phyloP scores from a whole-genome alignment of 2,888 invertebrate species.

The Eristalis tenax region DNA sequence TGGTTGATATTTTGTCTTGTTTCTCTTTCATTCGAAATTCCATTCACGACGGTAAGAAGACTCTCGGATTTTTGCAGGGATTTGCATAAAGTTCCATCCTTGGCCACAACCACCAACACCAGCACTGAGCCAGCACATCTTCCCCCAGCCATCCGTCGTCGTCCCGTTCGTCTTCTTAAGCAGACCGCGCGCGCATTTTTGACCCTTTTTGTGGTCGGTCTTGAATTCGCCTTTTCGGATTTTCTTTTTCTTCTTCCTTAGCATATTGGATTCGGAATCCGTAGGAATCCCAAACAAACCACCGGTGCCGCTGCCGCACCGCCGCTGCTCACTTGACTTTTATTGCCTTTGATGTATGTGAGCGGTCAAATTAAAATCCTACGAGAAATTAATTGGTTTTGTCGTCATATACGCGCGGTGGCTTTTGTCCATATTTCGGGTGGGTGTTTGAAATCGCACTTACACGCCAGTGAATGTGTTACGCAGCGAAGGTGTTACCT shows the following conservation, averaged over 20 bases:
- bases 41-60: slow-evolving; percentile 40
- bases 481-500: slow-evolving; percentile 56
- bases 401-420: slow-evolving; percentile 45
- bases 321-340: slow-evolving; percentile 1
- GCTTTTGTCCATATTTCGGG: neutral
- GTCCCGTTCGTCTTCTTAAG: neutral
- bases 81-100: slow-evolving; percentile 65
- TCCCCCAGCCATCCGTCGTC: neutral
- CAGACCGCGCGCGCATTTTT: slow-evolving; percentile 19
- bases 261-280: slow-evolving; percentile 11
- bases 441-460: slow-evolving; percentile 57
- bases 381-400: slow-evolving; percentile 70
- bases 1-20: neutral
- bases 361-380: slow-evolving; percentile 69
- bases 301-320: too few species aligned
- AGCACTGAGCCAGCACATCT: neutral
- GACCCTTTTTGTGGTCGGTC: slow-evolving; percentile 36
- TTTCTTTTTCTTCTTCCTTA: slow-evolving; percentile 16
- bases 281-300: neutral
- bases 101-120: neutral
- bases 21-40: slow-evolving; percentile 42
- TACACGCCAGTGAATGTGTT: slow-evolving; percentile 38
- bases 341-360: slow-evolving; percentile 62
- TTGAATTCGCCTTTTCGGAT: slow-evolving; percentile 19
- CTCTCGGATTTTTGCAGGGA: slow-evolving; percentile 33